Conservation (phyloP, 2,797 vertebrate genomes). For the Oreochromis mossambicus region DNA sequence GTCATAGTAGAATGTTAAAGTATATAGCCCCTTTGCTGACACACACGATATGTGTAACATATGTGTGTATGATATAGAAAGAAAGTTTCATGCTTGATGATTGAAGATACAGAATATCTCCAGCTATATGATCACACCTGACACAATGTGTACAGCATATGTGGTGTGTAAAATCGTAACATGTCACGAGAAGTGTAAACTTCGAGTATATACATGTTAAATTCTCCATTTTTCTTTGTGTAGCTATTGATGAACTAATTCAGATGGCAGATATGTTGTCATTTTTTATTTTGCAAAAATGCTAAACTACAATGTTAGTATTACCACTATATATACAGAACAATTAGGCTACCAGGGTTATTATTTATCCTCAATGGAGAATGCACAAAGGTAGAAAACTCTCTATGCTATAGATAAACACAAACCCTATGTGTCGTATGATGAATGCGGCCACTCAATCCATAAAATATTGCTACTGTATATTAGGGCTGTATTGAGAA, state of each 20-base stretch:
- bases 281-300: neutral
- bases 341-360: neutral
- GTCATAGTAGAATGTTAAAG: slow-evolving; percentile 62
- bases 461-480: slow-evolving; percentile 69
- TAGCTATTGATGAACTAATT: neutral
- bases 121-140: slow-evolving; percentile 36
- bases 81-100: slow-evolving; percentile 46
- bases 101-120: slow-evolving; percentile 40
- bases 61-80: slow-evolving; percentile 55
- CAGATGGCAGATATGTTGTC: neutral
- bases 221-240: neutral
- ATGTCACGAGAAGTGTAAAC: slow-evolving; percentile 27
- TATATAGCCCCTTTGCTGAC: slow-evolving; percentile 33
- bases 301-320: neutral
- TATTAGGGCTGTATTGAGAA: slow-evolving; percentile 65
- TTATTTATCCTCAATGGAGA: neutral
- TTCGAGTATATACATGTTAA: neutral
- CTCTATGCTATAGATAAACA: slow-evolving; percentile 9
- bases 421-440: slow-evolving; percentile 35
- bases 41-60: slow-evolving; percentile 55
- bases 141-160: slow-evolving; percentile 42
- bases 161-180: slow-evolving; percentile 36
- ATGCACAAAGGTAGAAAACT: neutral
- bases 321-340: neutral
- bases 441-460: slow-evolving; percentile 53